Evolutionary conservation across 2,888 invertebrate genomes (phyloP).

Genomic region (Lysandra coridon): DNA sequence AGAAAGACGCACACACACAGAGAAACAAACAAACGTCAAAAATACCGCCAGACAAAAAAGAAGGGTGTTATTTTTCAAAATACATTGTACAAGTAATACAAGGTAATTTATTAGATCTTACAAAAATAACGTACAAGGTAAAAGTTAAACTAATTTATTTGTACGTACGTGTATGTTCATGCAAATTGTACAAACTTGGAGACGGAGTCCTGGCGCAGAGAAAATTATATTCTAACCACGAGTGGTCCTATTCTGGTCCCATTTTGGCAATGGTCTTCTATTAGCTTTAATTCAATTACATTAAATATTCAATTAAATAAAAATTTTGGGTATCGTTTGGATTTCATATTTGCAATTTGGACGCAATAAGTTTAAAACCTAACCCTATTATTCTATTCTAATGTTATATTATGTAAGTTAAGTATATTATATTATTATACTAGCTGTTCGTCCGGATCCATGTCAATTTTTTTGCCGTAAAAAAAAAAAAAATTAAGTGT

Average conservation of each 20-base stretch:
- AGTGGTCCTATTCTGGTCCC: background rate
- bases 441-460: too few species aligned
- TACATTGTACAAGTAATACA: too few species aligned
- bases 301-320: background rate
- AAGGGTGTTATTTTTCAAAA: too few species aligned
- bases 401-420: too few species aligned
- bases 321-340: background rate
- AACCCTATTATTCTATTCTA: too few species aligned
- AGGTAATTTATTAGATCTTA: background rate
- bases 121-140: background rate
- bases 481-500: too few species aligned
- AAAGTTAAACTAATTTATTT: slow-evolving; percentile 6
- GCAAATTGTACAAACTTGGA: slow-evolving; percentile 17
- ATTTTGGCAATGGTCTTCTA: background rate
- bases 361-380: too few species aligned
- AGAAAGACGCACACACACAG: too few species aligned
- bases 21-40: too few species aligned
- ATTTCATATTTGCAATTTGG: background rate
- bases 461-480: too few species aligned
- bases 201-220: background rate
- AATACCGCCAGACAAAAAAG: too few species aligned
- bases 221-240: slow-evolving; percentile 5
- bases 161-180: slow-evolving; percentile 4
- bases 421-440: too few species aligned
- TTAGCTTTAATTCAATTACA: background rate